Evolutionary conservation across 30 jellyfish, hydroid and myxozoan species (phyloP), one percentile per base, ranked within the genome.

Genomic region (Phacellophora camtschatica): DNA sequence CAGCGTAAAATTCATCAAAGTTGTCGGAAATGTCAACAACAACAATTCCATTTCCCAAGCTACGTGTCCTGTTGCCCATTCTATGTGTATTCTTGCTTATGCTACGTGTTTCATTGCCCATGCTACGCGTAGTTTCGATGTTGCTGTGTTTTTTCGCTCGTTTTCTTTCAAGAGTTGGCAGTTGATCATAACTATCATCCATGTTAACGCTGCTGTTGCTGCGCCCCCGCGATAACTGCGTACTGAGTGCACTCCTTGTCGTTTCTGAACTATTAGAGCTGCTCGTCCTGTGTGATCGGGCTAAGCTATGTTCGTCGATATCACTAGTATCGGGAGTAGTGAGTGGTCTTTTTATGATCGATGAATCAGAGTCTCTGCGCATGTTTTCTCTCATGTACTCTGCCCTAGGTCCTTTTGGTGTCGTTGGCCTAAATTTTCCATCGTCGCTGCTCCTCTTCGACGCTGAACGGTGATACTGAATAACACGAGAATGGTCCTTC

Each of bases 401-500:
- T 4, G 89, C 89, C 8, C 89, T 64, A 15, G 89, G 89, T 50
- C 89, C 89, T 45, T 70, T 57, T 35, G 88, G 70, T 18, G 88
- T 76, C 27, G 77, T 46, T 13, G 64, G 22, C 50, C 29, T 25
- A 28, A 23, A 61, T 32, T 33, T 29, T 8, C 24, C 50, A 15
- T 61, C 27, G 2, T 29, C 20, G 0, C 61, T 11, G 0, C 61
- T 11, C 20, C 61, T 32, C 8, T 23, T 33, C 49, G 80, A 61
- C 8, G 66, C 35, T 42, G 28, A 41, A 13, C 79, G 31, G 41
- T 77, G 89, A 32, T 77, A 77, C 45, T 77, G 89, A 30, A 77
- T 82, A 7, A 62, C 72, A 10, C 51, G 18, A 1, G 64, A 37
- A 4, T 53, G 30, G 7, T 31, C 53, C 16, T 77, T 42, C 67